Evolutionary conservation across 2,888 invertebrate species (phyloP), one percentile per base, ranked within the genome.

Genomic region (Hypena proboscidalis): DNA sequence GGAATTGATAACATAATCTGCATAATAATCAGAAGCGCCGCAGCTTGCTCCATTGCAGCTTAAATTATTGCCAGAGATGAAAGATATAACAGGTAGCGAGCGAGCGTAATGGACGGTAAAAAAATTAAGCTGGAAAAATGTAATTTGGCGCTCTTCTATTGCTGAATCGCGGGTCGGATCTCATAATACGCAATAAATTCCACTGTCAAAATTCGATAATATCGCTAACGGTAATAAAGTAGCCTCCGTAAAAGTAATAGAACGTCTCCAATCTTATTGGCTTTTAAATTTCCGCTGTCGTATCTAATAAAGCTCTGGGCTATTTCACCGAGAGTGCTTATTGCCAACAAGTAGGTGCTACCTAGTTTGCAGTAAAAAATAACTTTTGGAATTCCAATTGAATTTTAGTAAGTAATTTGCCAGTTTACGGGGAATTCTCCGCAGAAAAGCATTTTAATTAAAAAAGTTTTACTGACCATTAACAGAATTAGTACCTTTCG

Each of bases 161-260:
- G 42, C 64, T 32, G 54, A 66, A 47, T 61, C 49, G 36, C 23
- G 26, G 30, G 26, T 30, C 23, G 40, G 37, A 61, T 57, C 45
- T 30, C 36, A 34, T 51, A 55, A 51, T 58, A 47, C 17, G 38
- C 55, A 34, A 55, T 63, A 55, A 67, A 63, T 67, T 63, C 58
- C 49, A 42, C 35, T 47, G 59, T 55, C 49, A 58, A 55, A 55
- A 52, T 55, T 67, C 40, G 51, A 67, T 67, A 63, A 47, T 45
- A 50, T 55, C 52, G 36, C 27, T 10, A 13, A 23, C 20, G 19
- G 55, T 48, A 45, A 62, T 63, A 67, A 62, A 62, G 37, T 48
- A 46, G 22, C 15, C 27, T 0, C 26, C 43, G 44, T 44, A 60
- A 46, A 36, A 44, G 52, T 52, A 62, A 66, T 57, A 32, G 29